phyloP scores from a whole-genome alignment of 2,113 vertebrate species.

The Willisornis vidua region DNA sequence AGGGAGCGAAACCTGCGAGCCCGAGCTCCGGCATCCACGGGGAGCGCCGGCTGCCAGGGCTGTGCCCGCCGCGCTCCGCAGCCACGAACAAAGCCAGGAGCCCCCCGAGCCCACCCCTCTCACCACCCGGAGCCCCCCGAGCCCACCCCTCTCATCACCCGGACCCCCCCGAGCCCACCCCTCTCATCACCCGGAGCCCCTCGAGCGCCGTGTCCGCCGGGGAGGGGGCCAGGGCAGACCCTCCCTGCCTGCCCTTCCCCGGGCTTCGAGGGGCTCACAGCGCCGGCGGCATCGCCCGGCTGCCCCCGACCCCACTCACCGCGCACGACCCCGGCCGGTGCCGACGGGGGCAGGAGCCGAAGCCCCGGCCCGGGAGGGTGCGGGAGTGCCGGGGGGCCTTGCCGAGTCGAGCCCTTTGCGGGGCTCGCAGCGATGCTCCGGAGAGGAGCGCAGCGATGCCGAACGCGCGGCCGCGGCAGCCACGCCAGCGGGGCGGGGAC shows the following conservation, averaged over 20 bases:
- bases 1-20: not conserved
- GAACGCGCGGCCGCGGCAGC: not conserved
- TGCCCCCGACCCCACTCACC: not conserved
- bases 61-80: not conserved
- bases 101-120: not conserved
- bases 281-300: not conserved
- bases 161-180: not conserved
- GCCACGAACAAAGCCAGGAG: not conserved
- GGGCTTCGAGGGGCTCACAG: not conserved
- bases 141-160: rapidly evolving
- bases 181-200: not conserved
- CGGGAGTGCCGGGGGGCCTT: rapidly evolving
- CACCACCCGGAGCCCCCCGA: not conserved
- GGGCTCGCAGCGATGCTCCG: not conserved
- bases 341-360: too few relatives aligned
- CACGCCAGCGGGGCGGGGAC: not conserved
- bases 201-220: too few relatives aligned
- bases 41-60: not conserved
- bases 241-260: not conserved
- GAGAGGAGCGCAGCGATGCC: too few relatives aligned
- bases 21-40: not conserved
- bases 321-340: not conserved
- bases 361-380: not conserved
- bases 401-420: too few relatives aligned
- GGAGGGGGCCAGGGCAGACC: too few relatives aligned